These are phyloP conservation scores for Nemoura dubitans DNA, from an alignment of 2,888 invertebrate species.

Conservation along the genomic window DNA sequence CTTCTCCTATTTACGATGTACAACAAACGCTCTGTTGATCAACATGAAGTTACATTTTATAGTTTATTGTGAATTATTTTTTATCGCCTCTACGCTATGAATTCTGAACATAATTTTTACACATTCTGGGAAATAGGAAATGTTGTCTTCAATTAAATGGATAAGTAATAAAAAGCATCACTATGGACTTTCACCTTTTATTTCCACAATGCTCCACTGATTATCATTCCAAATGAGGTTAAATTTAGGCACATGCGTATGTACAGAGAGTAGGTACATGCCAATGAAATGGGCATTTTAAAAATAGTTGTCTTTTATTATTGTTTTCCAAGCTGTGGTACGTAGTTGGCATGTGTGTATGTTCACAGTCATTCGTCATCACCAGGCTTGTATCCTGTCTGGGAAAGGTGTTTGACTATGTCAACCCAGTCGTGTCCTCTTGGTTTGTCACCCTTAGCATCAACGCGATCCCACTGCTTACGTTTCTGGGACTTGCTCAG, in stretches of 20 bases:
- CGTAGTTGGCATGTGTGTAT: neutral
- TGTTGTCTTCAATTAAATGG: no score
- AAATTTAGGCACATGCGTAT: neutral
- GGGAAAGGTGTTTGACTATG: constrained; percentile 93
- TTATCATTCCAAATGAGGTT: neutral
- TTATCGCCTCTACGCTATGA: no score
- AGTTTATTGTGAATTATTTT: no score
- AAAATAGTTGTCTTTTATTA: neutral
- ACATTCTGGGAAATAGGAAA: no score
- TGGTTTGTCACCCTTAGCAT: constrained; percentile 83
- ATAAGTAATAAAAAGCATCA: no score
- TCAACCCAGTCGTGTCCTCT: constrained; percentile 97
- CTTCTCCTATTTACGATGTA: no score
- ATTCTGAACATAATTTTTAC: no score
- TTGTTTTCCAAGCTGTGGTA: neutral
- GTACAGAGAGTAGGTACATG: no score
- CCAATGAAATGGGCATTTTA: neutral
- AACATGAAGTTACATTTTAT: no score
- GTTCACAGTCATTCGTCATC: constrained; percentile 9
- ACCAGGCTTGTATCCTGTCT: constrained; percentile 68
- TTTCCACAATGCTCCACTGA: neutral
- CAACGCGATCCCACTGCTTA: constrained; percentile 85
- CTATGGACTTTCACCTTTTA: neutral
- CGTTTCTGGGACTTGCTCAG: constrained; percentile 92
- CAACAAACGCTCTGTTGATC: no score